These are phyloP conservation scores for Calyptomena viridis DNA, from an alignment of 2,113 vertebrate genomes.

Conservation along the genomic window DNA sequence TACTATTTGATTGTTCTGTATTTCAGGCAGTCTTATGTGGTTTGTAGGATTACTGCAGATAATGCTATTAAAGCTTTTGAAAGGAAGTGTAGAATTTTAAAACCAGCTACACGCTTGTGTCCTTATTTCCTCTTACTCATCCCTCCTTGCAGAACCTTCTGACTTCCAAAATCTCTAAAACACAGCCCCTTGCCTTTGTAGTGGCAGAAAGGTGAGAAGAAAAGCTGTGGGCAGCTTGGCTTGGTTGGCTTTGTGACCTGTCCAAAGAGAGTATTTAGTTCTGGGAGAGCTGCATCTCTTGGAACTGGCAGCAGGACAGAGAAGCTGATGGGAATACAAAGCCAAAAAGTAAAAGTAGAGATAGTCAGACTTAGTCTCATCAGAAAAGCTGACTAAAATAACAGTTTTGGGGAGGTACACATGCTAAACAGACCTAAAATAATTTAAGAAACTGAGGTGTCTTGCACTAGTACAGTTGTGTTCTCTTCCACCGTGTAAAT, in stretches of 20 bases:
- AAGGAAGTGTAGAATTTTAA: conserved; percentile 8
- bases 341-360: neutral
- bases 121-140: neutral
- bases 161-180: neutral
- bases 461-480: neutral
- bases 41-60: neutral
- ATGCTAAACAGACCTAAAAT: neutral
- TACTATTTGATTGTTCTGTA: neutral
- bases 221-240: neutral
- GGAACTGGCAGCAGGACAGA: neutral
- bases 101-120: neutral
- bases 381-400: neutral
- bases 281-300: neutral
- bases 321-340: neutral
- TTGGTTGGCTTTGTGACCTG: neutral
- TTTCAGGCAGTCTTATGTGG: neutral
- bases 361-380: neutral
- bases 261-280: neutral
- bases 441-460: neutral
- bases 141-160: neutral
- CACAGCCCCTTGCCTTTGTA: neutral
- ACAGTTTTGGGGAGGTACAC: neutral
- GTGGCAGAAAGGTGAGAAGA: neutral
- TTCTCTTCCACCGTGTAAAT: neutral
- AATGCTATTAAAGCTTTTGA: conserved; percentile 34